Percentiles rank a stretch among this genome's conserved stretches.
Conservation (phyloP, 2,797 vertebrate species). For the Sitta carolinensis region DNA sequence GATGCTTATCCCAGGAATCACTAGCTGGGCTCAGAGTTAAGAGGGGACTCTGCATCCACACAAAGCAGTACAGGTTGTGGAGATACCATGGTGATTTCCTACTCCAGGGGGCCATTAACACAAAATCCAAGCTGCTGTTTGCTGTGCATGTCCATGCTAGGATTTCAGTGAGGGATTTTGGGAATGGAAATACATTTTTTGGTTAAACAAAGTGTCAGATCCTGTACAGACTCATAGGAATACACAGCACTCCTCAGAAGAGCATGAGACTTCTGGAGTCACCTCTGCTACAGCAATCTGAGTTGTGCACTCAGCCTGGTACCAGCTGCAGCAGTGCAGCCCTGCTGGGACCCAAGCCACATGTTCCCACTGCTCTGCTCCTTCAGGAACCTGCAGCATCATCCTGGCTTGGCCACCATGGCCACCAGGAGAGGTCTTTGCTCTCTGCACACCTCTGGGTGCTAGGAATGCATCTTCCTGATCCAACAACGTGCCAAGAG, state of each 20-base stretch:
- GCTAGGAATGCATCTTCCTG: not conserved
- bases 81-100: not conserved
- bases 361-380: rapidly evolving
- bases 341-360: not conserved
- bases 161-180: not conserved
- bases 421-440: not conserved
- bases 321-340: not conserved
- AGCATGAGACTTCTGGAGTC: not conserved
- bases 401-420: not conserved
- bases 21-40: not conserved
- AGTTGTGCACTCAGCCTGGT: rapidly evolving
- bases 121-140: not conserved
- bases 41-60: not conserved
- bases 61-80: not conserved
- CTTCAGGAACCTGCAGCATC: not conserved
- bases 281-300: not conserved
- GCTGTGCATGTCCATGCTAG: not conserved
- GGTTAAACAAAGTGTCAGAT: not conserved
- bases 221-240: not conserved
- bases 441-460: not conserved
- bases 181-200: not conserved
- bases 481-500: not conserved
- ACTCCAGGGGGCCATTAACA: too few species aligned
- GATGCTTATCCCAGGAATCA: not conserved
- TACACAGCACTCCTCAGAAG: not conserved